Percentiles rank a stretch among this genome's conserved stretches.
phyloP scores from a whole-genome alignment of 1,140 invertebrate species.

The Papilio machaon region DNA sequence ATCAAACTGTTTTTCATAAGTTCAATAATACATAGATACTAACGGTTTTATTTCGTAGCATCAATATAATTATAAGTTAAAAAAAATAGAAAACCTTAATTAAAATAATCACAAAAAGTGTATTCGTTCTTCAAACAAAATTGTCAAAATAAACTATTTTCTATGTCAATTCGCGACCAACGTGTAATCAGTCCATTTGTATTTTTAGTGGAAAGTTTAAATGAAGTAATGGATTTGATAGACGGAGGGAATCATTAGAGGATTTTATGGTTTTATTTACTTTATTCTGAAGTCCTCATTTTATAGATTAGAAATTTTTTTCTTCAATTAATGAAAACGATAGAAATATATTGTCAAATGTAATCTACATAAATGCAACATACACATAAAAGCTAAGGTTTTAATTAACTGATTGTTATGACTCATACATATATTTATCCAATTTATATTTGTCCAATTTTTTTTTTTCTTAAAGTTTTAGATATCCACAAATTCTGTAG shows the following conservation, averaged over 20 bases:
- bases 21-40: too few species aligned
- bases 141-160: conserved; percentile 62
- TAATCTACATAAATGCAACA: too few species aligned
- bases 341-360: not conserved
- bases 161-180: conserved; percentile 62
- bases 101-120: not conserved
- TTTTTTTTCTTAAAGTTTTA: too few species aligned
- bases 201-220: conserved; percentile 73
- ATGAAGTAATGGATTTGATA: conserved; percentile 65
- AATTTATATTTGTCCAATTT: too few species aligned
- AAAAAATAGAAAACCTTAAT: not conserved
- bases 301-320: not conserved
- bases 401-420: too few species aligned
- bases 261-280: conserved; percentile 51
- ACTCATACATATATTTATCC: too few species aligned
- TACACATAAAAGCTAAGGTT: too few species aligned
- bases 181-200: conserved; percentile 67
- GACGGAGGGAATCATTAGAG: conserved; percentile 50
- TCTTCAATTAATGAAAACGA: not conserved
- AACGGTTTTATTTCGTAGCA: too few species aligned
- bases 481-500: too few species aligned
- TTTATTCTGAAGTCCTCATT: conserved; percentile 36
- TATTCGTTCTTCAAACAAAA: conserved; percentile 32
- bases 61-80: too few species aligned
- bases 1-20: too few species aligned